Conservation (phyloP, 2,797 vertebrate species). For the Acrossocheilus wenchowensis region DNA sequence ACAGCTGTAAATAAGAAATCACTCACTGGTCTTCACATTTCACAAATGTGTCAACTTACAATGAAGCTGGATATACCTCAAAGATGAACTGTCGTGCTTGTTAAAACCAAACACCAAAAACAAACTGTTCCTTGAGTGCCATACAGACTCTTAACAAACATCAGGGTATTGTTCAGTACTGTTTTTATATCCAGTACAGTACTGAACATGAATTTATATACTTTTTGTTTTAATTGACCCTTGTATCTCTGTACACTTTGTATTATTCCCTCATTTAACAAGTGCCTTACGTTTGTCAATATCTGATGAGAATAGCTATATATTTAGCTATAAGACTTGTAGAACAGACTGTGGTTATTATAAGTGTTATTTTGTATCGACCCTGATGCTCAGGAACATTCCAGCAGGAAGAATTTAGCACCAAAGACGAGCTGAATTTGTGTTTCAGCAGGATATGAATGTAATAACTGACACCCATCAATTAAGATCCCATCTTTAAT, state of each 20-base stretch:
- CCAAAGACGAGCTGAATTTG: conserved; percentile 42
- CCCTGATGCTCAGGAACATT: conserved; percentile 44
- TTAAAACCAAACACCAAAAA: conserved; percentile 2
- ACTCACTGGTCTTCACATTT: not conserved
- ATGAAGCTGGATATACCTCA: conserved; percentile 39
- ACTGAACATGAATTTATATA: not conserved
- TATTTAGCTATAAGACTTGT: not conserved
- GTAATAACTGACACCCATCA: not conserved
- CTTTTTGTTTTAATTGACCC: not conserved
- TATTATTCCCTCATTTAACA: not conserved
- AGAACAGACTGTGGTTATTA: not conserved
- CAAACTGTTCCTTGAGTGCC: conserved; percentile 6
- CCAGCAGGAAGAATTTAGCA: not conserved
- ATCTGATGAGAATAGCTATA: not conserved
- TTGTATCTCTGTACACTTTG: not conserved
- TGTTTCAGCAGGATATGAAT: conserved; percentile 34
- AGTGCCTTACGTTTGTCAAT: conserved; percentile 9
- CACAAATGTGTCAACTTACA: not conserved
- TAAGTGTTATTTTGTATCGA: conserved; percentile 6
- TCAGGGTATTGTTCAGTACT: conserved; percentile 20
- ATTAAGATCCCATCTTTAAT: not conserved
- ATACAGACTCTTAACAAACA: conserved; percentile 21
- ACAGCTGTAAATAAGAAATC: conserved; percentile 14
- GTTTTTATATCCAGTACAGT: not conserved
- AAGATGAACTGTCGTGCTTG: not conserved